Conservation (phyloP, 2,888 invertebrate genomes). For the Drosophila vallismaia region DNA sequence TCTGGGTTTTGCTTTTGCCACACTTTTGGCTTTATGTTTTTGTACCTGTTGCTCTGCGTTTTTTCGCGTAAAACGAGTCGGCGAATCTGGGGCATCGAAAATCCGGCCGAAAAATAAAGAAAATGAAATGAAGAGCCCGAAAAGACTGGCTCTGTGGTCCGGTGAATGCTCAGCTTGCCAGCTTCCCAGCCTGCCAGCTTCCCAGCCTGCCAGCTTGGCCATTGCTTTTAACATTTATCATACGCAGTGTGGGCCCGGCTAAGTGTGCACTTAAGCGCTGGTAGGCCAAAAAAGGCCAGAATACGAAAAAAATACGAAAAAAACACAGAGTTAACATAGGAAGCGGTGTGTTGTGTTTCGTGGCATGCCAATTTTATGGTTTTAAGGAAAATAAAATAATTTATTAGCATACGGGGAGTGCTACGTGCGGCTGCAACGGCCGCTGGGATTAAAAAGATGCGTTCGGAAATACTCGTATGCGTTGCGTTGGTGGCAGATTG, state of each 20-base stretch:
- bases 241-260: slow-evolving; percentile 44
- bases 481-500: background rate
- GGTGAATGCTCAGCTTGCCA: slow-evolving; percentile 11
- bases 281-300: background rate
- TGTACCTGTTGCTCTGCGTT: slow-evolving; percentile 28
- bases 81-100: slow-evolving; percentile 9
- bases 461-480: background rate
- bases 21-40: background rate
- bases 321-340: background rate
- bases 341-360: background rate
- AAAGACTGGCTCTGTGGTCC: slow-evolving; percentile 29
- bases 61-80: background rate
- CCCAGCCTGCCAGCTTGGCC: slow-evolving; percentile 20
- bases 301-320: background rate
- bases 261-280: slow-evolving; percentile 51
- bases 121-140: slow-evolving; percentile 8
- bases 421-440: slow-evolving; percentile 12
- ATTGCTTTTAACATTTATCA: slow-evolving; percentile 55
- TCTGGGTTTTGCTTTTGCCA: background rate
- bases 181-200: slow-evolving; percentile 2
- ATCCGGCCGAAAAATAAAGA: background rate
- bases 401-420: slow-evolving; percentile 49
- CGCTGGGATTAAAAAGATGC: slow-evolving; percentile 20
- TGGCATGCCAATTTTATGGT: slow-evolving; percentile 38
- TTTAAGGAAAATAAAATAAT: slow-evolving; percentile 55